phyloP scores from a whole-genome alignment of 2,797 vertebrate genomes.

The Tapera naevia region DNA sequence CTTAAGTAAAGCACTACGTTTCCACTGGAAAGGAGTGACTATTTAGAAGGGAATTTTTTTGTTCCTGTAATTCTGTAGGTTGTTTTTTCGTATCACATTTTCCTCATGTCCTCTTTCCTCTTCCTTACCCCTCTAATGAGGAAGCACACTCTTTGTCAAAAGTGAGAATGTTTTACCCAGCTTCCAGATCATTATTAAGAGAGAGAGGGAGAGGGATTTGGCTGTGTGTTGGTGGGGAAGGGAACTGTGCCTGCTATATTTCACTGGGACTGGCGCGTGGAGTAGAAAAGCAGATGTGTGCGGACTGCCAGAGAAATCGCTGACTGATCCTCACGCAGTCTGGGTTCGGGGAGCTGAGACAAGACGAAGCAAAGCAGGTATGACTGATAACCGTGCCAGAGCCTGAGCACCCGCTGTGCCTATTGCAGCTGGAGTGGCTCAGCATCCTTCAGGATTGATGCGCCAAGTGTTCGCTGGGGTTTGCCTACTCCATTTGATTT shows the following conservation, averaged over 20 bases:
- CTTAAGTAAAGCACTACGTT: not conserved
- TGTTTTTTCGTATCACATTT: not conserved
- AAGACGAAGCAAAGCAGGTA: constrained; percentile 52
- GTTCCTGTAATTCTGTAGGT: not conserved
- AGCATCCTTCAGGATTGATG: not conserved
- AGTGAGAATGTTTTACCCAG: not conserved
- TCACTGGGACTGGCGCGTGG: not conserved
- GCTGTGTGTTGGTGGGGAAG: not conserved
- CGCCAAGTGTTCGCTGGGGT: not conserved
- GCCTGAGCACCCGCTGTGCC: constrained; percentile 5
- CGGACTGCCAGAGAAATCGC: constrained; percentile 43
- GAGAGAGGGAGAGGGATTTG: constrained; percentile 3
- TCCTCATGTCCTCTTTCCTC: not conserved
- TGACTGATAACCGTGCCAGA: constrained; percentile 16
- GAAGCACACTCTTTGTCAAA: not conserved
- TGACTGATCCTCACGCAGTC: constrained; percentile 25
- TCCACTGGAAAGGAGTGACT: not conserved
- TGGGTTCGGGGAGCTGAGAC: constrained; percentile 39
- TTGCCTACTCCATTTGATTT: not conserved
- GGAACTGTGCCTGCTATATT: not conserved
- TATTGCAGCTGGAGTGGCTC: not conserved
- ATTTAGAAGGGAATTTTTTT: not conserved
- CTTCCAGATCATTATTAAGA: not conserved
- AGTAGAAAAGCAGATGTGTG: constrained; percentile 33
- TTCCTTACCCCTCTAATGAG: not conserved